Evolutionary conservation across 2,888 invertebrate species (phyloP), one percentile per base, ranked within the genome.

Genomic region (Xylota segnis): DNA sequence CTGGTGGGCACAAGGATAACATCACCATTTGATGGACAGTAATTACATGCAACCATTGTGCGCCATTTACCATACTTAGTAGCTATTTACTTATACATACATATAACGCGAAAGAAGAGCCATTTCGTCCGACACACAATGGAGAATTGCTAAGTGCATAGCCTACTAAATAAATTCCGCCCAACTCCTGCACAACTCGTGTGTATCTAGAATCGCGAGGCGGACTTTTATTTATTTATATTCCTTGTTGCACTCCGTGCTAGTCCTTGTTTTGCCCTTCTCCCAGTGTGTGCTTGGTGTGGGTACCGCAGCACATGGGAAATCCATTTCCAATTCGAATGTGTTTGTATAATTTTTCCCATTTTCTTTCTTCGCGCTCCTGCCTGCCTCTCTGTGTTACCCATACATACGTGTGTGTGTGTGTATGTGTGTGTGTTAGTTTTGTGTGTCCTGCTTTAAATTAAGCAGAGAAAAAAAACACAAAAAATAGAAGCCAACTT

Each of bases 11-110:
- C 14, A 40, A 43, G 52, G 74, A 65, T 75, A 50, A 23, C 66
- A 47, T 56, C 65, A 58, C n/a, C 50, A 47, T 65, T 66, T 76
- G 76, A 66, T 76, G 76, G 66, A 76, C 66, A 66, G 58, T 76
- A 59, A 76, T 50, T 50, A 50, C 45, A 66, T 58, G 29, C 58
- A 50, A 29, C 58, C 50, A 76, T 66, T 76, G 58, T 58, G 47
- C 37, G 66, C 66, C 75, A 76, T 66, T 76, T 76, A 56, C 75
- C 37, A 40, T 58, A 66, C 66, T 68, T 68, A 76, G 37, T 37
- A 66, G 34, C 52, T 66, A 66, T 66, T 66, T 66, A 50, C 65
- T 34, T 34, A 32, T 23, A 34, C 0, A 29, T 7, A 40, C 23
- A 14, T 9, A 61, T 14, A 14, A 14, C 29, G 43, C 7, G 23